Conservation (phyloP, 2,888 invertebrate genomes). For the Caenorhabditis panamensis region DNA sequence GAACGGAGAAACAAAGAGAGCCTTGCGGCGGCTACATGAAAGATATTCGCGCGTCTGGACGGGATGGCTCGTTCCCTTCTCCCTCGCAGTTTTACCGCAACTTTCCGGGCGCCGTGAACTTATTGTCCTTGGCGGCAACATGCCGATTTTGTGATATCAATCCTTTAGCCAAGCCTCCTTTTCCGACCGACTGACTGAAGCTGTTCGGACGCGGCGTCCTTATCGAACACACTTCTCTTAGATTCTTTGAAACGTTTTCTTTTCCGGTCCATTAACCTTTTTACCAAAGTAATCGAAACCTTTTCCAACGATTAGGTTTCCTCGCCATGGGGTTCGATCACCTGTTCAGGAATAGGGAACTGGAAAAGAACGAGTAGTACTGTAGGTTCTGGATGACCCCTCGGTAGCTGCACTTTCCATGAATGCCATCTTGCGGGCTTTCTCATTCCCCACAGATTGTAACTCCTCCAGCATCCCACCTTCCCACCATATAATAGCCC, state of each 20-base stretch:
- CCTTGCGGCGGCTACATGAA: slow-evolving; percentile 37
- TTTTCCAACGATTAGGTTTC: not conserved
- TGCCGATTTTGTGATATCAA: slow-evolving; percentile 7
- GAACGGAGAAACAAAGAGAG: slow-evolving; percentile 25
- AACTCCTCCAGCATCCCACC: slow-evolving; percentile 3
- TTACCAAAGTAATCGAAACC: slow-evolving; percentile 13
- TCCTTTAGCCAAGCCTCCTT: not conserved
- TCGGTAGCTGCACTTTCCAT: no score
- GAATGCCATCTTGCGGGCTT: not conserved
- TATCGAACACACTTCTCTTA: no score
- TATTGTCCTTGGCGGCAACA: slow-evolving; percentile 33
- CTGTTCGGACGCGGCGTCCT: no score
- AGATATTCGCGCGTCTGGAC: slow-evolving; percentile 6
- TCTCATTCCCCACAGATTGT: not conserved
- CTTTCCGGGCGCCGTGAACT: slow-evolving; percentile 3
- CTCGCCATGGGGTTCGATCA: not conserved
- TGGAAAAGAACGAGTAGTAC: no score
- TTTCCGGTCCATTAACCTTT: not conserved
- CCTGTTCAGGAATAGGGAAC: not conserved
- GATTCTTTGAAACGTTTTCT: not conserved
- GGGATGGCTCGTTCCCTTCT: slow-evolving; percentile 27
- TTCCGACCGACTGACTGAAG: not conserved
- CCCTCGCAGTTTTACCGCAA: slow-evolving; percentile 30
- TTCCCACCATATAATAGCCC: slow-evolving; percentile 44
- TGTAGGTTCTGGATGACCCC: not conserved